Percentiles rank a stretch among this genome's conserved stretches.
These are phyloP conservation scores for Pycnomerus fuliginosus DNA, from an alignment of 2,888 invertebrate species.

Conservation along the genomic window DNA sequence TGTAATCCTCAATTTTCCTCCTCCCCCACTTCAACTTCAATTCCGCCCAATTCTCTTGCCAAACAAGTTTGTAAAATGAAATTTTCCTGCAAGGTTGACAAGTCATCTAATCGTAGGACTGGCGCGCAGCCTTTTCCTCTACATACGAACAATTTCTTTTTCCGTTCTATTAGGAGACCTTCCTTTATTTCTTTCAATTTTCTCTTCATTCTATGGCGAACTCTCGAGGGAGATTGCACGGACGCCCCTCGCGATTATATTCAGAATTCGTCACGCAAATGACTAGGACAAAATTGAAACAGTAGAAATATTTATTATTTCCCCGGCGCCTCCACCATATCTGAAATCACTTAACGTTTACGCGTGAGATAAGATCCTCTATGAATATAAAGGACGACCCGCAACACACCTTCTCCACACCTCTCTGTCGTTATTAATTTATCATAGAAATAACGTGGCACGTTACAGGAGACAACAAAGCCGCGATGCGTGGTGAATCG, in stretches of 20 bases:
- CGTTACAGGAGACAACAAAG: slow-evolving; percentile 19
- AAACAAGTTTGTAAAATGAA: slow-evolving; percentile 62
- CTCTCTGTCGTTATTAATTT: slow-evolving; percentile 23
- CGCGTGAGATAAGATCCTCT: no score
- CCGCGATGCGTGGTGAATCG: slow-evolving; percentile 19
- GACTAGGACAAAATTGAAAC: no score
- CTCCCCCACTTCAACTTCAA: slow-evolving; percentile 52
- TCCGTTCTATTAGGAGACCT: slow-evolving; percentile 49
- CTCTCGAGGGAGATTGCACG: slow-evolving; percentile 48
- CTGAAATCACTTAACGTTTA: no score
- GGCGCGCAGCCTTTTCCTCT: slow-evolving; percentile 35
- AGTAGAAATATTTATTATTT: no score
- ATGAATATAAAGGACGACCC: no score
- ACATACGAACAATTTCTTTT: slow-evolving; percentile 49
- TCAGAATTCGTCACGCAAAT: no score
- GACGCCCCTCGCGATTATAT: no score
- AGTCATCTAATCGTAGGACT: slow-evolving; percentile 57
- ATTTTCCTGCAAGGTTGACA: slow-evolving; percentile 60
- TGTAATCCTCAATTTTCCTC: slow-evolving; percentile 44
- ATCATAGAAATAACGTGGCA: slow-evolving; percentile 19
- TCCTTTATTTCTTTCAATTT: slow-evolving; percentile 56
- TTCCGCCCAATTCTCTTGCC: slow-evolving; percentile 59
- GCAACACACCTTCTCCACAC: no score
- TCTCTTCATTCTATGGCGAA: slow-evolving; percentile 54
- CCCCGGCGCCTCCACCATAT: no score